Base-by-base conservation (phyloP, 2,888 invertebrate genomes). In the Sarcophaga subvicina region DNA sequence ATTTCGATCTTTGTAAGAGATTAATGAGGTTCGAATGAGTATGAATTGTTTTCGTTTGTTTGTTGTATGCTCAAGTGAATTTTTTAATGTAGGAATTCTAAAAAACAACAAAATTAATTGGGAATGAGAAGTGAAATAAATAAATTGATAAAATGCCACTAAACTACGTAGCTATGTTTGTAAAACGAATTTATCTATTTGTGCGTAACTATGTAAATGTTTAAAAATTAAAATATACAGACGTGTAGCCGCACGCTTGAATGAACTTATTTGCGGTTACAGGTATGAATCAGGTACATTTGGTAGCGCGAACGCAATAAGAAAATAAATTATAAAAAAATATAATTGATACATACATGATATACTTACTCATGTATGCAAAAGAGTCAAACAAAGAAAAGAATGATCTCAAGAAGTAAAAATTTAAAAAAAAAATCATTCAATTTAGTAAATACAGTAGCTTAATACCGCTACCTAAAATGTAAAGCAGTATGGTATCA, bases 211-310 rank as follows among this genome's bases (percentile, higher is more conserved):
- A 73, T 73, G 60, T 73, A 73, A 73, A 73, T 73, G 20, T 62
- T 72, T 73, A n/a, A 60, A 70, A 69, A 47, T 2, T 59, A 5
- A 54, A 14, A 62, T 54, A 80, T 10, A 71, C 25, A 60, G 63
- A 78, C 20, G 69, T 73, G 27, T 79, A 86, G 66, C 60, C 75
- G 63, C 77, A 83, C 63, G 86, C 86, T 86, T 86, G 80, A 86
- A 80, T 86, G 78, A 80, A 78, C 77, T 60, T 69, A 69, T 59
- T 86, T 83, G 77, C 69, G 83, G 86, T 69, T 71, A 17, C 82
- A 71, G 86, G 77, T 75, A 54, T 27, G 22, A 25, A 75, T 17
- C 75, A 73, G 73, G 72, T 73, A 72, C 49, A 47, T 80, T 66
- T 0, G 45, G 37, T 25, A 70, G 49, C 70, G 69, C 22, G n/a